Evolutionary conservation across 2,888 invertebrate genomes (phyloP), one percentile per base, ranked within the genome.

Genomic region (Dromius quadrimaculatus): DNA sequence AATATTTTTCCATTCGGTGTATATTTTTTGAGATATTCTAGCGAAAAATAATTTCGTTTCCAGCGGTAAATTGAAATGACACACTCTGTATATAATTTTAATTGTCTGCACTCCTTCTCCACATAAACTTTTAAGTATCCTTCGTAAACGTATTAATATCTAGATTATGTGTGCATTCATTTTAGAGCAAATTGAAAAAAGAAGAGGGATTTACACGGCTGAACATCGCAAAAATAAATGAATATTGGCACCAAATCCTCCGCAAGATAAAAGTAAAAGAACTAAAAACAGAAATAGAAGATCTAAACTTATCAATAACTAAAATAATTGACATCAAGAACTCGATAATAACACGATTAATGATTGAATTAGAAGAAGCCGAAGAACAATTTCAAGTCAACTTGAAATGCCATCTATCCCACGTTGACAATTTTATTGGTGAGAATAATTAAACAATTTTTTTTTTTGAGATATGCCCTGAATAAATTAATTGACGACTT

Each of bases 141-240:
- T n/a, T n/a, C n/a, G n/a, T n/a, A n/a, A n/a, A n/a, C n/a, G n/a
- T n/a, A n/a, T n/a, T n/a, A n/a, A n/a, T n/a, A n/a, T n/a, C n/a
- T n/a, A n/a, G n/a, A n/a, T n/a, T n/a, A n/a, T n/a, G n/a, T n/a
- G n/a, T n/a, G n/a, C n/a, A n/a, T 70, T 74, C 71, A 70, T 83
- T 83, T 20, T 80, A 94, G 93, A 93, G 91, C 78, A 94, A 94
- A 85, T 83, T 94, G 4, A 92, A 90, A 80, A 90, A 88, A 73
- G 94, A 94, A 81, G 92, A 93, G 79, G 88, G 88, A 0, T 93
- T 90, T 80, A 87, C 91, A 1, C 88, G 93, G 57, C 83, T 92
- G 59, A 94, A 94, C 79, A 87, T 89, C 72, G 92, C 94, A 0
- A 94, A 94, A 83, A 89, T 94, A 63, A 93, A 94, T 78, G 92